Base-by-base conservation (phyloP, 2,888 invertebrate genomes). In the Smittia sp. region DNA sequence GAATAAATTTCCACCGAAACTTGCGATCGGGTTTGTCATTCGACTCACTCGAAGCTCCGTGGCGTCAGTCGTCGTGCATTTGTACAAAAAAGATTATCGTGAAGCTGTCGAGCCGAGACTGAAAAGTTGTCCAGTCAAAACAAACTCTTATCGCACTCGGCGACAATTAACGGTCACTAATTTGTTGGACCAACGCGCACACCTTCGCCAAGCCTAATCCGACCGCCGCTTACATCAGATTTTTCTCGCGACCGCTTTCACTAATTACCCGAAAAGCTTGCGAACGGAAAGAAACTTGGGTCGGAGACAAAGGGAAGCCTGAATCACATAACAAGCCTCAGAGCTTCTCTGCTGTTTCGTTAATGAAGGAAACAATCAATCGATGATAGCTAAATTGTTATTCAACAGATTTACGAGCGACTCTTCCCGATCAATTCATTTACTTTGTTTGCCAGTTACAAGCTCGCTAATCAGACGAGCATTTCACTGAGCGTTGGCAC, bases 191-290 rank as follows among this genome's bases (percentile, higher is more conserved):
- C n/a, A 15, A 46, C 15, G n/a, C 46, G 2, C 46, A 46, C 46
- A 46, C 46, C 46, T 46, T 46, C 15, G 11, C 46, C 46, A 32
- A 32, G 9, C n/a, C 46, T 46, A 11, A 46, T 15, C 3, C 15
- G 3, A 46, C 46, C 3, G 11, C 15, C n/a, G 6, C 46, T 46
- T 11, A 46, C n/a, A 13, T 11, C 46, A 46, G 46, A 46, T 46
- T 46, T 32, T 58, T 58, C 58, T 58, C 24, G 63, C 27, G 27
- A 63, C 32, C 72, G 62, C 72, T 72, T 72, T 72, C 72, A 72
- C 72, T 72, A 72, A 72, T 72, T 72, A 52, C 72, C 52, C 41
- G 41, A 67, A 67, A 67, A 41, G 39, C 2, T 13, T 52, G 13
- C 13, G 4, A 52, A n/a, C 3, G 15, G 7, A 52, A 52, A 52